These are phyloP conservation scores for Pogonognathellus flavescens DNA, from an alignment of 1,140 invertebrate genomes.

Conservation along the genomic window DNA sequence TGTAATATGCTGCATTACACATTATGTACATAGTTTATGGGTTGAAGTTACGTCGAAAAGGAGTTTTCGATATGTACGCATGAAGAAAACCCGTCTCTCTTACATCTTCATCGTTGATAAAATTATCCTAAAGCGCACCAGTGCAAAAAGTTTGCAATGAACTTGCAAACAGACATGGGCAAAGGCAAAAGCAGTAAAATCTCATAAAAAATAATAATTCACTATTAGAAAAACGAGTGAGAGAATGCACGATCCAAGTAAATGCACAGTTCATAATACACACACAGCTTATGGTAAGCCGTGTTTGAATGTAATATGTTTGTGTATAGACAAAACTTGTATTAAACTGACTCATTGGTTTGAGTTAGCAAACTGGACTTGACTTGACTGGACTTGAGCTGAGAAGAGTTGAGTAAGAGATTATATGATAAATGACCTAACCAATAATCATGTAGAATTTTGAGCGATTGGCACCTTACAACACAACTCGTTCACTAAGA, in stretches of 20 bases:
- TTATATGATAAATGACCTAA: constrained; percentile 49
- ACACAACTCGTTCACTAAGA: constrained; percentile 22
- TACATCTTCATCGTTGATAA: constrained; percentile 23
- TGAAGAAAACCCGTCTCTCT: constrained; percentile 12
- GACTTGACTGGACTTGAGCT: not conserved
- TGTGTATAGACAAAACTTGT: constrained; percentile 27
- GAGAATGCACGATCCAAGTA: constrained; percentile 2
- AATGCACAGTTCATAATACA: not conserved
- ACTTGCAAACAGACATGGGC: not conserved
- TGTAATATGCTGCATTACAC: too few species aligned
- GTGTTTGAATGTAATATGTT: constrained; percentile 8
- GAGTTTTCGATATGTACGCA: not conserved
- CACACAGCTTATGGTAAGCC: not conserved
- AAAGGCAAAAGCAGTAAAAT: not conserved
- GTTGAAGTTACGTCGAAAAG: not conserved
- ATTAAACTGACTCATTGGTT: constrained; percentile 35
- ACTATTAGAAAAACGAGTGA: not conserved
- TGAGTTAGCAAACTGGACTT: not conserved
- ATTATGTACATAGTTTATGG: not conserved
- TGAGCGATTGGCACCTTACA: constrained; percentile 47
- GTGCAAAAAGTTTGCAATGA: constrained; percentile 7
- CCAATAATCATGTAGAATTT: constrained; percentile 49
- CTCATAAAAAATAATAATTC: not conserved
- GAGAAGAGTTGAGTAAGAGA: constrained; percentile 28
- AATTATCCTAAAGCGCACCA: constrained; percentile 1